Evolutionary conservation across 2,888 invertebrate species (phyloP), one percentile per base, ranked within the genome.

Genomic region (Noctua fimbriata): DNA sequence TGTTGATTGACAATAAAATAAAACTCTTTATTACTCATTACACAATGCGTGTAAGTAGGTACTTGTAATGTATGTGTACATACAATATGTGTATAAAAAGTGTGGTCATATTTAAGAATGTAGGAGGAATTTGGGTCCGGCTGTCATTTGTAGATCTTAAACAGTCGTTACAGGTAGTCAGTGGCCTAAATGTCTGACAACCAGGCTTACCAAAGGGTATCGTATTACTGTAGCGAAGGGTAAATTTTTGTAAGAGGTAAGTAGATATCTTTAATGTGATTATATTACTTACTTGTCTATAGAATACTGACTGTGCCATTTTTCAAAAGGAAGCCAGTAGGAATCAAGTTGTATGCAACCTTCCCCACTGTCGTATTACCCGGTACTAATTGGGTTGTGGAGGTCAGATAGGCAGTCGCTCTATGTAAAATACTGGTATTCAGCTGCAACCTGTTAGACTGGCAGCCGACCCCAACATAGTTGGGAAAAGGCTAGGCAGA

Each of bases 1-100:
- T 91, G 89, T 88, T 83, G 87, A 90, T 92, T 88, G 90, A 86
- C 90, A 89, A 87, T 89, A 82, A 89, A 89, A 90, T 90, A 89
- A 89, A 89, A 89, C 87, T 89, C 87, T 90, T 87, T 86, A 88
- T 87, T 87, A 74, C 87, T 82, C 80, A 84, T 88, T 87, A 87
- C 84, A 89, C 88, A 89, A 90, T 81, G 79, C 72, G 71, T 85
- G 65, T 84, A 84, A 87, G 86, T 84, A 84, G 87, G 86, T 52
- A 74, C 52, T 75, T 78, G 73, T 44, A n/a, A 67, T 67, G 44
- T 44, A 36, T 82, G 76, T 75, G 78, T 70, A 81, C 9, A 81
- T 75, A 60, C 60, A 52, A 41, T 21, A 10, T 36, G 65, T 10
- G 21, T 21, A 5, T 32, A 21, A 32, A 63, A 44, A 36, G 10